Evolutionary conservation across 2,113 vertebrate species (phyloP).

Genomic region (Helogale parvula): DNA sequence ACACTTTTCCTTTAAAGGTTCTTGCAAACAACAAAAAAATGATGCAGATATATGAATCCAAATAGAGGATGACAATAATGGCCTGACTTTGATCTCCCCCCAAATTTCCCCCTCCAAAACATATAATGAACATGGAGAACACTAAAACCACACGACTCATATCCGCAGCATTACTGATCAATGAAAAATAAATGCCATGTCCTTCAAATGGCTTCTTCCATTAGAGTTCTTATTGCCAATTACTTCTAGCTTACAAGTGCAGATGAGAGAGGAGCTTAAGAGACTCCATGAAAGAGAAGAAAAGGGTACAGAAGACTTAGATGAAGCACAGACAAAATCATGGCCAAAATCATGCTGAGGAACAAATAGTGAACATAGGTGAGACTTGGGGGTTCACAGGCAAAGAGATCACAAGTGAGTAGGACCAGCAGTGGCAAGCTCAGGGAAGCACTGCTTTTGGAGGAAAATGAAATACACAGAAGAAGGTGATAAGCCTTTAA

Average conservation of each 20-base stretch:
- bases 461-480: neutral
- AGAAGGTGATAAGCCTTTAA: neutral
- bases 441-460: neutral
- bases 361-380: neutral
- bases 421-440: neutral
- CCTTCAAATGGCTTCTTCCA: neutral
- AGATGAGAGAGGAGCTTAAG: neutral
- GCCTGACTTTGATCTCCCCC: neutral
- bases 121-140: neutral
- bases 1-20: slow-evolving; percentile 10
- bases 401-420: neutral
- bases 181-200: neutral
- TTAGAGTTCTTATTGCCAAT: neutral
- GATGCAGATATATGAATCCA: neutral
- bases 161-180: neutral
- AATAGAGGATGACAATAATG: neutral
- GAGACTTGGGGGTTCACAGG: neutral
- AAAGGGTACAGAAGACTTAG: neutral
- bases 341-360: neutral
- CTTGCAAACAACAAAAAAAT: neutral
- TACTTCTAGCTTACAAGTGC: neutral
- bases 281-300: neutral
- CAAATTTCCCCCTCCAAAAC: neutral
- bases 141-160: neutral
- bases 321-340: neutral